Evolutionary conservation across 2,797 vertebrate genomes (phyloP).

Genomic region (Mus caroli): DNA sequence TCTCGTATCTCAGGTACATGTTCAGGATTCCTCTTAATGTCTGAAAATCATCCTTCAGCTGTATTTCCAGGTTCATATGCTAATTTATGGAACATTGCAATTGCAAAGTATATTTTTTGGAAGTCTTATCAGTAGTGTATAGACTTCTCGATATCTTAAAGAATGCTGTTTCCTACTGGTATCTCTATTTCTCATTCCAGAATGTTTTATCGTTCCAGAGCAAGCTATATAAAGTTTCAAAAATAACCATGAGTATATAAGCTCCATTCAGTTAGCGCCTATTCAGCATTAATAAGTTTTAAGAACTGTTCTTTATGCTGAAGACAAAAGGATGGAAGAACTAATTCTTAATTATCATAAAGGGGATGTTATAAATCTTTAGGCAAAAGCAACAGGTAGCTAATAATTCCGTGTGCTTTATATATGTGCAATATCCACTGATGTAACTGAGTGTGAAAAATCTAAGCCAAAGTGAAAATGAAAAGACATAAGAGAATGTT

Average conservation of each 20-base stretch:
- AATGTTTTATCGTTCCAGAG: constrained; percentile 31
- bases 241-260: not conserved
- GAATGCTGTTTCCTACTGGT: constrained; percentile 13
- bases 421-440: not conserved
- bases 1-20: constrained; percentile 95
- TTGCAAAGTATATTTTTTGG: constrained; percentile 45
- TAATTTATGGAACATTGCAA: constrained; percentile 44
- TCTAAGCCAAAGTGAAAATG: not conserved
- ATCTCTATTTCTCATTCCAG: not conserved
- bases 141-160: constrained; percentile 1
- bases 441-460: not conserved
- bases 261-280: constrained; percentile 10
- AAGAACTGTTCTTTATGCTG: not conserved
- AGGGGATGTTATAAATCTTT: constrained; percentile 10
- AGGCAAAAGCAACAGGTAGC: not conserved
- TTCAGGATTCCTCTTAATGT: constrained; percentile 39
- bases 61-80: not conserved
- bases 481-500: not conserved
- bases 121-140: not conserved
- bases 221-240: constrained; percentile 46
- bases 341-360: not conserved
- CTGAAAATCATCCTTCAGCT: constrained; percentile 53
- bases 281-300: constrained; percentile 21
- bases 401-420: constrained; percentile 7
- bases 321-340: constrained; percentile 53